Evolutionary conservation across 1,140 invertebrate genomes (phyloP), one percentile per base, ranked within the genome.

Genomic region (Procambarus clarkii): DNA sequence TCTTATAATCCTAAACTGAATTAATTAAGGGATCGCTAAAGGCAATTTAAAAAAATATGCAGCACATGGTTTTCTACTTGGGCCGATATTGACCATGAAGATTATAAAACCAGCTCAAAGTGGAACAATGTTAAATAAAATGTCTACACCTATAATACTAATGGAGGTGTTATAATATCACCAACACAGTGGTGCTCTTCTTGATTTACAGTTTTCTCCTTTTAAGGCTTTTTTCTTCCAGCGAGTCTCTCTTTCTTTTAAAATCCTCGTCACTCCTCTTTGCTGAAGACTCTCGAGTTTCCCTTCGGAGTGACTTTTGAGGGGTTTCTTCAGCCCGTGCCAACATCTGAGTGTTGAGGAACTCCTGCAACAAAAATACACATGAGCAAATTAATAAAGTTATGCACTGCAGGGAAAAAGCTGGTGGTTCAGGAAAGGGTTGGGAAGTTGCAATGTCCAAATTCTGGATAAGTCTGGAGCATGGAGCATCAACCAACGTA

Each of bases 311-410:
- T 18, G 93, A 93, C 88, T 95, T 95, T 44, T 90, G 87, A 2
- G 93, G 92, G 2, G 93, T 93, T 44, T 95, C 94, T 46, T 93
- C 93, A 9, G 93, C 94, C 91, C 94, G 94, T 46, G 94, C 93
- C 94, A 94, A 94, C 84, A 95, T 83, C 93, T 95, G 94, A 18
- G 94, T 94, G 83, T 93, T 94, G 3, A 95, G 94, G 93, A 94
- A 95, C 94, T 95, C 94, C 94, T 95, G 93, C 18, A 7, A 74
- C 4, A 77, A 81, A 71, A 78, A 18, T 34, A 34, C 34, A 34
- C 34, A 34, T 34, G 34, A 34, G 34, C 34, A 83, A 48, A 7
- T 18, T 34, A 69, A 45, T 58, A 92, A 9, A 15, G 60, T 64
- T 11, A 64, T 64, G 21, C 50, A 54, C 8, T 54, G 50, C 50